phyloP scores from a whole-genome alignment of 92 coral and sea anemone genomes.

The Parazoanthus atlanticus region DNA sequence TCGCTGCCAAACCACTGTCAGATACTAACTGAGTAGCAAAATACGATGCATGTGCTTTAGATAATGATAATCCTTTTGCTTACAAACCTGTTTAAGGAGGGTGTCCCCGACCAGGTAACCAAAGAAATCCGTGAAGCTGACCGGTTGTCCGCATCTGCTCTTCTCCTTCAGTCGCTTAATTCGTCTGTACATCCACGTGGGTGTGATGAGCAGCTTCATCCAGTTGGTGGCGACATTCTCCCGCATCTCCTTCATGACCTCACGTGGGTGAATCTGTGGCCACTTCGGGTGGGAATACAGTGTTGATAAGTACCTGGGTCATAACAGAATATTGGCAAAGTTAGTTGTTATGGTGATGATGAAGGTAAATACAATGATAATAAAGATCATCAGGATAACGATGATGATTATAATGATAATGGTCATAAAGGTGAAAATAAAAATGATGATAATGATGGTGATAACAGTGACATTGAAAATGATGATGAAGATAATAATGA shows the following conservation, averaged over 20 bases:
- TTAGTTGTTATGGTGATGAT: neutral
- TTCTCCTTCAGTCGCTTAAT: slow-evolving; percentile 45
- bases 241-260: slow-evolving; percentile 55
- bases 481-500: too few species aligned
- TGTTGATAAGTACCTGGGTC: slow-evolving; percentile 68
- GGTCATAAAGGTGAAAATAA: neutral
- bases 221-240: slow-evolving; percentile 52
- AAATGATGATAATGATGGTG: neutral
- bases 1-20: too few species aligned
- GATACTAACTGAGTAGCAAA: too few species aligned
- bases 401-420: neutral
- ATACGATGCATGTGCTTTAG: too few species aligned
- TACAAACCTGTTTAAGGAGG: slow-evolving; percentile 53
- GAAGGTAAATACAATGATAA: too few species aligned
- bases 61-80: too few species aligned
- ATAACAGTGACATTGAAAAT: too few species aligned
- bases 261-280: slow-evolving; percentile 57
- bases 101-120: slow-evolving; percentile 78
- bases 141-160: slow-evolving; percentile 63
- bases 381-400: neutral
- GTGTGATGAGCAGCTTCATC: slow-evolving; percentile 53
- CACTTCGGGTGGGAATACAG: slow-evolving; percentile 69
- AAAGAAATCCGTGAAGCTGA: slow-evolving; percentile 78
- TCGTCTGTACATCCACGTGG: slow-evolving; percentile 58
- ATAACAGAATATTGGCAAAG: neutral